Percentiles rank a stretch among this genome's conserved stretches.
Evolutionary conservation across 2,113 vertebrate genomes (phyloP).

Genomic region (Stigmatopora nigra): DNA sequence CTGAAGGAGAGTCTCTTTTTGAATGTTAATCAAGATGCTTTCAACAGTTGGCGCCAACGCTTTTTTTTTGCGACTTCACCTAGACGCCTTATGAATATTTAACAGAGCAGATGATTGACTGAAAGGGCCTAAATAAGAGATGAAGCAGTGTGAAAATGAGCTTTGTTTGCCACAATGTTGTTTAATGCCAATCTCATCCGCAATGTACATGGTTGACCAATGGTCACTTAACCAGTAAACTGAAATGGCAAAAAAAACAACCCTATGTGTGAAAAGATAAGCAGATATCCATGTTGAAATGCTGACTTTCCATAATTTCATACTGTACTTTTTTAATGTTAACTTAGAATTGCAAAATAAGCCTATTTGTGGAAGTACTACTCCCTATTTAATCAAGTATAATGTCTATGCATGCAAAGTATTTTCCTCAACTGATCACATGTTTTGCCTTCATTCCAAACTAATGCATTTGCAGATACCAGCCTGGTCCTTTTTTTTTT

Average conservation of each 20-base stretch:
- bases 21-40: conserved; percentile 47
- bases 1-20: conserved; percentile 33
- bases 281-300: too few species aligned
- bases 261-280: too few species aligned
- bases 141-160: neutral
- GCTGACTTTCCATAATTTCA: too few species aligned
- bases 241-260: too few species aligned
- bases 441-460: conserved; percentile 1
- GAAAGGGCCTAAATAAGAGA: conserved; percentile 18
- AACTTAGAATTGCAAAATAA: too few species aligned
- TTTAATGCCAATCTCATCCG: neutral
- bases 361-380: too few species aligned
- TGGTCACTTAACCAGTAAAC: neutral
- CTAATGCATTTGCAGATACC: neutral
- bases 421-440: conserved; percentile 1
- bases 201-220: neutral
- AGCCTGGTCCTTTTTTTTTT: conserved; percentile 15
- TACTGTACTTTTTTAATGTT: too few species aligned
- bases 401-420: conserved; percentile 7
- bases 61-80: conserved; percentile 38
- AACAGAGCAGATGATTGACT: conserved; percentile 29
- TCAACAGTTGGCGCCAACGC: conserved; percentile 35
- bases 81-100: conserved; percentile 46
- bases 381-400: too few species aligned
- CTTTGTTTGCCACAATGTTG: neutral